These are phyloP conservation scores for Chondrosia reniformis DNA, from an alignment of 37 sponge, comb jelly and placozoan genomes.

Conservation along the genomic window DNA sequence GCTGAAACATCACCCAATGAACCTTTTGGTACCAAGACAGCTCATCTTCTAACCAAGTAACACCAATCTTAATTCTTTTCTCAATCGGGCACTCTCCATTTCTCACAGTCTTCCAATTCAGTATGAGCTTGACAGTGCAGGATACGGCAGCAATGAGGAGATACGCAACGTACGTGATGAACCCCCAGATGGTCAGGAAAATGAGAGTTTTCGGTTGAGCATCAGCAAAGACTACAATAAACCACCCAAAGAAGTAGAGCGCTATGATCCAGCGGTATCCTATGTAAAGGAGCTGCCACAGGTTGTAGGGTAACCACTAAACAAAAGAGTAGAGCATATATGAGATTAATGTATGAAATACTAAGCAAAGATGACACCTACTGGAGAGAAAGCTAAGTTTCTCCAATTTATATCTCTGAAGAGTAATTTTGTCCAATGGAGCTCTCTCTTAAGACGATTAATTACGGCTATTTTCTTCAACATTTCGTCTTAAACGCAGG, in stretches of 20 bases:
- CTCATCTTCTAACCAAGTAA: background rate
- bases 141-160: slow-evolving; percentile 45
- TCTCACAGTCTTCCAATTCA: background rate
- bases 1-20: slow-evolving; percentile 46
- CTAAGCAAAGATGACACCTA: no score
- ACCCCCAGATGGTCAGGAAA: slow-evolving; percentile 72
- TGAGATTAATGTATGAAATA: no score
- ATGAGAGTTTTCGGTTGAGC: slow-evolving; percentile 36
- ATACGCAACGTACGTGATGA: slow-evolving; percentile 20
- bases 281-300: slow-evolving; percentile 46
- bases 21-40: slow-evolving; percentile 65
- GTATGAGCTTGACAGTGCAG: slow-evolving; percentile 17
- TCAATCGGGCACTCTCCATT: no score
- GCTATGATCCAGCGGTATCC: slow-evolving; percentile 46
- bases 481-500: no score
- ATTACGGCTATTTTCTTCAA: no score
- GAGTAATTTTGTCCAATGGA: slow-evolving; percentile 36
- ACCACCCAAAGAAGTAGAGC: slow-evolving; percentile 44
- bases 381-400: slow-evolving; percentile 48
- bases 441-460: slow-evolving; percentile 28
- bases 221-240: slow-evolving; percentile 15
- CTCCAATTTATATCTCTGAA: slow-evolving; percentile 48
- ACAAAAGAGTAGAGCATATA: no score
- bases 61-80: background rate
- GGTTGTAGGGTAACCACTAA: slow-evolving; percentile 70